Base-by-base conservation (phyloP, 1,140 invertebrate species). In the Cyclina sinensis region DNA sequence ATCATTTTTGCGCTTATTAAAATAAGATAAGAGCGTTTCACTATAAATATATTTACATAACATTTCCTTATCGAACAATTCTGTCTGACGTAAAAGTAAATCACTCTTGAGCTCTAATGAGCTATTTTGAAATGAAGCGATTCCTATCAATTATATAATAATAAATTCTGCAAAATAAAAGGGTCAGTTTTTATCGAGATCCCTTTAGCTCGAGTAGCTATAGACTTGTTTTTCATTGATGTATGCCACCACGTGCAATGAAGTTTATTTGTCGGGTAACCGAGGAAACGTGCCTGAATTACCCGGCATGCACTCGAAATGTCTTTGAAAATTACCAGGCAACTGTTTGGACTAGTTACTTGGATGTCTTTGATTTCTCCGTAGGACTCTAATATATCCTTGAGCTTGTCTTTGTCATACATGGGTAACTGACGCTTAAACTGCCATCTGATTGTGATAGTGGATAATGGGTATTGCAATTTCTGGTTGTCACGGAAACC, bases 181-280 rank as follows among this genome's bases (percentile, higher is more conserved):
- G 21, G 3, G 39, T 88, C 37, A 0, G 76, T 88, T 27, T 39
- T 78, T n/a, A 88, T 37, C 2, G 76, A 70, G 0, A 88, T 46
- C 9, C 86, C 86, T 30, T 73, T 70, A 18, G 46, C 46, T 18
- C 68, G 39, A 39, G 62, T 43, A 24, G 59, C 32, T 12, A 88
- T 24, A 21, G 18, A 37, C 21, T 88, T 88, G 27, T 88, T 88
- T 30, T 39, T 46, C 86, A 88, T 88, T 35, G 86, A 79, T 32
- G 68, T 80, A 37, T 88, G 86, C 74, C 74, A 88, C 86, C 74
- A 88, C 30, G 86, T 30, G 39, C 86, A 88, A 0, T 24, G 21
- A 2, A 88, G 62, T 37, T 35, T 80, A 30, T 88, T 88, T 5
- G 39, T 30, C 7, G 43, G 62, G 14, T 88, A 24, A 2, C 86